Percentiles rank a stretch among this genome's conserved stretches.
phyloP scores from a whole-genome alignment of 2,113 vertebrate genomes.

The Sula dactylatra region DNA sequence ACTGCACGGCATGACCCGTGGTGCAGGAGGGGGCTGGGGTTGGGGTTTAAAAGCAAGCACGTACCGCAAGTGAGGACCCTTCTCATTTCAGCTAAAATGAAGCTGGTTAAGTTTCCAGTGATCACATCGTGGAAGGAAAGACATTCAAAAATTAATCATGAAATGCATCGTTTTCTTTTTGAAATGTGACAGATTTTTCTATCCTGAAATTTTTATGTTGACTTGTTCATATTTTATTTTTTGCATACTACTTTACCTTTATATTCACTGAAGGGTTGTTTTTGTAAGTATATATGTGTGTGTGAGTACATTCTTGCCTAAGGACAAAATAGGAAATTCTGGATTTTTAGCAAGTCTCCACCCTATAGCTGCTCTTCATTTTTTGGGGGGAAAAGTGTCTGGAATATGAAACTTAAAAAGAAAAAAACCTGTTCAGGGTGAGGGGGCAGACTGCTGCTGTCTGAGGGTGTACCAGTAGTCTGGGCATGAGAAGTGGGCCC shows the following conservation, averaged over 20 bases:
- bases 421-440: background rate
- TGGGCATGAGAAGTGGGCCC: constrained; percentile 17
- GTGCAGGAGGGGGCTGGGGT: background rate
- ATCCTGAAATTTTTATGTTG: constrained; percentile 62
- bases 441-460: background rate
- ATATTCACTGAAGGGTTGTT: constrained; percentile 58
- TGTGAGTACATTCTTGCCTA: constrained; percentile 46
- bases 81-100: background rate
- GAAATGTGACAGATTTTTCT: constrained; percentile 71
- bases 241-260: constrained; percentile 48
- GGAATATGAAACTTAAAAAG: background rate
- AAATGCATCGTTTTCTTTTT: constrained; percentile 47
- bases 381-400: background rate
- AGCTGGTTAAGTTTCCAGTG: background rate
- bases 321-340: constrained; percentile 36
- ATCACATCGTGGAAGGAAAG: background rate
- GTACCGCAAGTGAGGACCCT: background rate
- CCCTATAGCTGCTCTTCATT: constrained; percentile 22
- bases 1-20: background rate
- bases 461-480: background rate
- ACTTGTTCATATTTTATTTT: constrained; percentile 43
- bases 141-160: constrained; percentile 54
- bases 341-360: constrained; percentile 36
- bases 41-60: background rate
- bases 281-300: constrained; percentile 24